Evolutionary conservation across 2,797 vertebrate genomes (phyloP), one percentile per base, ranked within the genome.

Genomic region (Podarcis siculus): DNA sequence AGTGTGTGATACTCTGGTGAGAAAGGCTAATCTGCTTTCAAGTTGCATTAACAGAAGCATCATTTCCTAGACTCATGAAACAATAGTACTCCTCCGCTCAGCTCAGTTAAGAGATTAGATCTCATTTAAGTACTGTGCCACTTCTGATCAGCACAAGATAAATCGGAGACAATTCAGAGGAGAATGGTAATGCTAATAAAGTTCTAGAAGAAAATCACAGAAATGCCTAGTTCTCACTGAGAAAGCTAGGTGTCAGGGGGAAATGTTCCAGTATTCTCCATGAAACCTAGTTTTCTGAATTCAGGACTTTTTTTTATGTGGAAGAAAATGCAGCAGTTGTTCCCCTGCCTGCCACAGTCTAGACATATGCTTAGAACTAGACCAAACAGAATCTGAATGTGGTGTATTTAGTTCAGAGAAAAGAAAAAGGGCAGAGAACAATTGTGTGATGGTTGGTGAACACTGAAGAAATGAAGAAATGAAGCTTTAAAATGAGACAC

Each of bases 11-110:
- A 81, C 17, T 49, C 5, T 42, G 67, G n/a, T 35, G 73, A 76
- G 87, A 85, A 81, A 81, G n/a, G 82, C 30, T 85, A 85, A 85
- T 85, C 30, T 76, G 15, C 39, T 80, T 89, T 89, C 83, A 84
- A 84, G 25, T 66, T 89, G 55, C 55, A 80, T 85, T 85, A 89
- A 42, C 45, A 79, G 49, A 4, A 79, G 81, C 42, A 88, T 83
- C 45, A 0, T 78, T 83, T 69, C 82, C 49, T 32, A 72, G 30
- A 79, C 35, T 35, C 30, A 42, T 58, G 87, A 88, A 88, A 77
- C 45, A 79, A 79, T 83, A 71, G 76, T 84, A 79, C 37, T 69
- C 79, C 45, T 21, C 75, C 32, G 45, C 66, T 58, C 75, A 83
- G 45, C 30, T n/a, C 75, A 32, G 32, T 23, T 64, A 49, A 42